Base-by-base conservation (phyloP, 2,888 invertebrate species). In the Lapara coniferarum region DNA sequence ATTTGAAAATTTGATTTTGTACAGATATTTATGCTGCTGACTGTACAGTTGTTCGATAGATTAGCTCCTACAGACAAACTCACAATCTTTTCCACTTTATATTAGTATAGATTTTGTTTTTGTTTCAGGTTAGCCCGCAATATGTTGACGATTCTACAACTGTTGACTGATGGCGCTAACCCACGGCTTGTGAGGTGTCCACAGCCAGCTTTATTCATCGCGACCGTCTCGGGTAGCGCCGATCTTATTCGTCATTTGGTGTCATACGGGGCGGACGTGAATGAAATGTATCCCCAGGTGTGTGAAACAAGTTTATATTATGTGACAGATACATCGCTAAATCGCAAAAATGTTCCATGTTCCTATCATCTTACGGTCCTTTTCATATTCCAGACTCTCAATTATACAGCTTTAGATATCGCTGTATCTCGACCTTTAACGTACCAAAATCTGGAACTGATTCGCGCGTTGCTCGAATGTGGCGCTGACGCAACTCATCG, bases 121-220 rank as follows among this genome's bases (percentile, higher is more conserved):
- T 76, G 80, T 79, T 88, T 83, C 84, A 94, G 95, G 73, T 75
- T 85, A 71, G 80, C 85, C 52, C 75, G 71, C 49, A 85, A 85
- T 53, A 83, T 85, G 80, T 49, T 72, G 16, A 89, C 89, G 0
- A 88, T 92, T 68, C 63, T 79, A 0, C 85, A 88, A 72, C 73
- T 93, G 49, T 73, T 92, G 56, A 69, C 75, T 0, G 82, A 88
- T 66, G 92, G 92, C 12, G 92, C 92, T 0, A 78, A 89, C 71
- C 91, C 91, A 0, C 79, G 77, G 10, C 76, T 84, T 16, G 86
- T 89, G 10, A 76, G 75, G 25, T 91, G 86, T 81, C 92, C 93
- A 2, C 88, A 89, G 57, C 82, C 91, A 6, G 88, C 90, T 1
- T 71, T 92, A 6, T 79, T 86, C 37, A 81, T 89, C 49, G 91